Evolutionary conservation across 1,140 invertebrate genomes (phyloP), one percentile per base, ranked within the genome.

Genomic region (Holcopasites calliopsidis): DNA sequence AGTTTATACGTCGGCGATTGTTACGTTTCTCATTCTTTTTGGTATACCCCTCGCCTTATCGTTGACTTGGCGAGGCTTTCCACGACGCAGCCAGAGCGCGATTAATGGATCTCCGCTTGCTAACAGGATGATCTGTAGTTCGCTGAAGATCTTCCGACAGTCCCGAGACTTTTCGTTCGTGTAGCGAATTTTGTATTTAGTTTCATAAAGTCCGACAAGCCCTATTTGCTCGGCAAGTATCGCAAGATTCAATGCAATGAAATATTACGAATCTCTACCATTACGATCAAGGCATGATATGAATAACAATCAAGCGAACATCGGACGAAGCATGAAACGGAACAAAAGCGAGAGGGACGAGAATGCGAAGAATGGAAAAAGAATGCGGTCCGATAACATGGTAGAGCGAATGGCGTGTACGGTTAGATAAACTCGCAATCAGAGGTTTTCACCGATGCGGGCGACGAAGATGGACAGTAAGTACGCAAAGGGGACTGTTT

Each of bases 1-100:
- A 75, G 76, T 77, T 85, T 85, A 85, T 85, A 84, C 65, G 77
- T 57, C 69, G 77, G 54, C 68, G 77, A 86, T 86, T 81, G 86
- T 79, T 72, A 62, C 66, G 55, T 66, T 58, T 64, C 28, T 47
- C 69, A 38, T 78, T 54, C 61, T 49, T 21, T 28, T 13, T 31
- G 18, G 33, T 75, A 44, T 2, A 40, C 72, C 35, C 38, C 57
- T 60, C 42, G 33, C 28, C 38, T 54, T 31, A 42, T 54, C 40
- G 40, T 68, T 42, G 80, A 13, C 54, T 75, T 73, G 62, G 62
- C 64, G 70, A 65, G 50, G 38, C 70, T 82, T 80, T 70, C 60
- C 60, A 52, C 74, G 57, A 49, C 42, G 38, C 47, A 23, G 52
- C 75, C 69, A 68, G 74, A 76, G 60, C 44, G 52, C 77, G 80